Evolutionary conservation across 2,888 invertebrate species (phyloP).

Genomic region (Brachynemurus nebulosus): DNA sequence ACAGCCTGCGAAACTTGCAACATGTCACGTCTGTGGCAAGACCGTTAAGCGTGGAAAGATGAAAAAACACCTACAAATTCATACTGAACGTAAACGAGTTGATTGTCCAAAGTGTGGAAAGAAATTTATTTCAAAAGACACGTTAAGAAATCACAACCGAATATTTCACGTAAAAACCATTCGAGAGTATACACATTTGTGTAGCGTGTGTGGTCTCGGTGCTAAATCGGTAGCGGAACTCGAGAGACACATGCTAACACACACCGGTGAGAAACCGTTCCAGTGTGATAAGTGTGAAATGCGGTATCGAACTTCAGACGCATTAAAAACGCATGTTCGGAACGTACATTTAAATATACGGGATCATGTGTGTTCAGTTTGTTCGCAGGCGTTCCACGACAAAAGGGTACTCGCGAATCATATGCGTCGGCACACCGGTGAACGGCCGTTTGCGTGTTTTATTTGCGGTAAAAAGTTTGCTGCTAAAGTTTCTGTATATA

Average conservation of each 20-base stretch:
- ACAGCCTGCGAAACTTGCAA: neutral
- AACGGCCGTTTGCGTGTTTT: neutral
- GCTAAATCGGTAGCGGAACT: neutral
- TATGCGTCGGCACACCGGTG: neutral
- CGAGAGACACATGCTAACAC: neutral
- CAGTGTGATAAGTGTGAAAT: neutral
- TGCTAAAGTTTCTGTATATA: neutral
- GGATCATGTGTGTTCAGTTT: neutral
- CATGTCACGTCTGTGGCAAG: slow-evolving; percentile 2
- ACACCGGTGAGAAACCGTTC: slow-evolving; percentile 1
- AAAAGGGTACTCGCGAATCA: neutral
- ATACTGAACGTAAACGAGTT: neutral
- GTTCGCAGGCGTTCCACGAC: neutral
- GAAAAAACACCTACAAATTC: neutral
- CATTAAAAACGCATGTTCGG: neutral
- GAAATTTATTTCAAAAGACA: neutral
- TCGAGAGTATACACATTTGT: neutral
- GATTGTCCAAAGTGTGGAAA: neutral
- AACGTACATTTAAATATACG: neutral
- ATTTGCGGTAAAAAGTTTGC: neutral
- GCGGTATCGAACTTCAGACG: neutral
- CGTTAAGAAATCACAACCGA: neutral
- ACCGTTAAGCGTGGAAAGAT: neutral
- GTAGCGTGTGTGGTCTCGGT: neutral
- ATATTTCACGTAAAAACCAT: neutral